Evolutionary conservation across 1,140 invertebrate genomes (phyloP), one percentile per base, ranked within the genome.

Genomic region (Bombyx mandarina): DNA sequence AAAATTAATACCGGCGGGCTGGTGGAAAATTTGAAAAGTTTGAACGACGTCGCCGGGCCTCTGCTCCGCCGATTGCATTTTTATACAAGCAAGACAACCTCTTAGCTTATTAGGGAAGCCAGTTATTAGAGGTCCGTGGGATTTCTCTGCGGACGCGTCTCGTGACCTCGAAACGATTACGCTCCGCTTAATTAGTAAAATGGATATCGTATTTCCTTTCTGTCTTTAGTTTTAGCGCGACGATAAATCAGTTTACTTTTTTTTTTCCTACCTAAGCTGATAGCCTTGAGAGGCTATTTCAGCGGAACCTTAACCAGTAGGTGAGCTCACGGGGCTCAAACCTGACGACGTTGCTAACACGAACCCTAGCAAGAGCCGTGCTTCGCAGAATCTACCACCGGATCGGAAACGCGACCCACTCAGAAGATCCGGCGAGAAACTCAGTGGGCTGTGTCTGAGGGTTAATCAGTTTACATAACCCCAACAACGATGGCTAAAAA

Each of bases 1-100:
- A 77, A 81, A 83, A 82, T 82, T 73, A 82, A 82, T 80, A 78
- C 73, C 61, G 67, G 58, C 65, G 65, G 66, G 70, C 63, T 75
- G 65, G 77, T 72, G 71, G 81, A 80, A 86, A 84, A 86, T 86
- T 82, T 86, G 74, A 82, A 86, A 86, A 86, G 81, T 86, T 86
- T 82, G 61, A 79, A 84, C 78, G 77, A 76, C 72, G 68, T 68
- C 71, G 68, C 54, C 72, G 62, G 66, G 67, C 73, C 67, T 75
- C 59, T 65, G 73, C 65, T 68, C 66, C 72, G 73, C 65, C 79
- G 70, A 82, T 86, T 84, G 77, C 75, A 84, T 84, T 83, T 86
- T 83, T 83, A 80, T 83, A 79, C 73, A 67, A 75, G 69, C 58
- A 80, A 79, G 71, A 80, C 78, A 79, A 79, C 73, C 83, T 84